Conservation (phyloP, 2,797 vertebrate species). For the Netta rufina region DNA sequence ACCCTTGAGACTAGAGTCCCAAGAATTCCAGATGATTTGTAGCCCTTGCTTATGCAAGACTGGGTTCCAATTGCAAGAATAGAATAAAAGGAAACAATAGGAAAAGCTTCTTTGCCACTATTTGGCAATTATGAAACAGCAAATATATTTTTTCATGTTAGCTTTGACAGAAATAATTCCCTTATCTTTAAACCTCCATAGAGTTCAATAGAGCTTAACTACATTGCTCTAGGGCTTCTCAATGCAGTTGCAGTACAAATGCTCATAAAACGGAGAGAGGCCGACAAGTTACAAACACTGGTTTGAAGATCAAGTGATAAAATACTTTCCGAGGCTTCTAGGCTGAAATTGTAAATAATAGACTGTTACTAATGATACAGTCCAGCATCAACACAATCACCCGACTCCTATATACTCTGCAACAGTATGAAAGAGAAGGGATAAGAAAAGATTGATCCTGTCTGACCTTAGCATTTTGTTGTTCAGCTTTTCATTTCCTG, state of each 20-base stretch:
- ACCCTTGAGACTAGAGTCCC: neutral
- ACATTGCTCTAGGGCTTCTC: neutral
- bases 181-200: neutral
- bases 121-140: neutral
- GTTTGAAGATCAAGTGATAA: conserved; percentile 28
- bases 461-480: conserved; percentile 36
- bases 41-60: neutral
- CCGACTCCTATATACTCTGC: neutral
- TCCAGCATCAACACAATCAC: neutral
- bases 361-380: neutral
- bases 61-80: neutral
- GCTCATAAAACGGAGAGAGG: neutral
- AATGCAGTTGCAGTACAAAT: neutral
- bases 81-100: neutral
- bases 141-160: neutral
- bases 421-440: neutral
- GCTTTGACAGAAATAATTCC: neutral
- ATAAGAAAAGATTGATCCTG: conserved; percentile 16
- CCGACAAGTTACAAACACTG: neutral
- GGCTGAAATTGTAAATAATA: conserved; percentile 15
- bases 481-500: conserved; percentile 50
- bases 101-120: neutral
- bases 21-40: accelerated
- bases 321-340: neutral
- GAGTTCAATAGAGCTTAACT: neutral